Conservation (phyloP, 2,113 vertebrate genomes). For the Odocoileus virginianus region DNA sequence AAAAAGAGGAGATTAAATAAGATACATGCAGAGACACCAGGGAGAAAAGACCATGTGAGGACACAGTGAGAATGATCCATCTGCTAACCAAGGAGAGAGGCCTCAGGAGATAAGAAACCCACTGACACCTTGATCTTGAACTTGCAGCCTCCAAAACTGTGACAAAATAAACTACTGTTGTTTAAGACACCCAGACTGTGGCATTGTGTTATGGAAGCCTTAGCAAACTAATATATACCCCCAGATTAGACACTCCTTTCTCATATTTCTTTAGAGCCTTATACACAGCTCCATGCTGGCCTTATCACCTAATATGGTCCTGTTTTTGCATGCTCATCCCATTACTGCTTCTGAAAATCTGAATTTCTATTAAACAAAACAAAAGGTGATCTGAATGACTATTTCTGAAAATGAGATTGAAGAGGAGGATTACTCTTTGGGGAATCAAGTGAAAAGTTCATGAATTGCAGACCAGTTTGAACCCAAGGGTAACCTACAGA, state of each 20-base stretch:
- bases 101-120: not conserved
- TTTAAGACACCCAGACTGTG: not conserved
- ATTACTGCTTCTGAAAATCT: not conserved
- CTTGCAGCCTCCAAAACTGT: not conserved
- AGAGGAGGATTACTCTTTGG: not conserved
- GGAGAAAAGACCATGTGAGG: not conserved
- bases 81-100: not conserved
- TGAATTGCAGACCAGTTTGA: not conserved
- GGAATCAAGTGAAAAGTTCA: not conserved
- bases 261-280: not conserved
- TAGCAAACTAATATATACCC: not conserved
- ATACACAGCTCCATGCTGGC: not conserved
- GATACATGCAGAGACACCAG: not conserved
- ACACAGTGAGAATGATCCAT: not conserved
- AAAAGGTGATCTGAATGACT: not conserved
- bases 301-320: not conserved
- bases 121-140: not conserved
- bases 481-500: not conserved
- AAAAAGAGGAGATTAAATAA: not conserved
- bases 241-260: not conserved
- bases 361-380: not conserved
- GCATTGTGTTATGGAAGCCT: not conserved
- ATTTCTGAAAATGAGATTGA: not conserved
- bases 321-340: not conserved
- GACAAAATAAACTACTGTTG: not conserved